Percentiles rank a stretch among this genome's conserved stretches.
These are phyloP conservation scores for Blennius ocellaris DNA, from an alignment of 2,113 vertebrate species.

Conservation along the genomic window DNA sequence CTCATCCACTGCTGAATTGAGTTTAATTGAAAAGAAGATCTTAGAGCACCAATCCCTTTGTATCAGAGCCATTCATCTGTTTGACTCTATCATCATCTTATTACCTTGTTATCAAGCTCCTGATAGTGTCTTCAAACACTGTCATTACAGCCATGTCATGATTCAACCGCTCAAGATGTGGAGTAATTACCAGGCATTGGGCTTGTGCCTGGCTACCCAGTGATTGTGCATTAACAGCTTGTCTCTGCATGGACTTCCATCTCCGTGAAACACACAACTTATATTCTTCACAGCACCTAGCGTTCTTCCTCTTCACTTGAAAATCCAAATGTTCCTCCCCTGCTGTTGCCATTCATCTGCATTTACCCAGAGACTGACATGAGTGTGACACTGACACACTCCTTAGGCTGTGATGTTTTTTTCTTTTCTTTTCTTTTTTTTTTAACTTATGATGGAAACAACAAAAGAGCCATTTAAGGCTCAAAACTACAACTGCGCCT, in stretches of 20 bases:
- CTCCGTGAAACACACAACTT: conserved; percentile 7
- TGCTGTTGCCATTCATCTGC: conserved; percentile 67
- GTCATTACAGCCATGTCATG: conserved; percentile 22
- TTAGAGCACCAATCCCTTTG: conserved; percentile 46
- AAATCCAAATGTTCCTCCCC: conserved; percentile 54
- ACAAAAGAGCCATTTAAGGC: conserved; percentile 65
- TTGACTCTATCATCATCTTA: conserved; percentile 54
- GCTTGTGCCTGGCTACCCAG: conserved; percentile 18
- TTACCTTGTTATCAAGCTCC: conserved; percentile 49
- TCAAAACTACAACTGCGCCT: conserved; percentile 60
- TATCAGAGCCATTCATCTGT: conserved; percentile 52
- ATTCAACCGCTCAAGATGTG: conserved; percentile 49
- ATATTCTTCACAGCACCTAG: conserved; percentile 36
- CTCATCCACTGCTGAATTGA: conserved; percentile 47
- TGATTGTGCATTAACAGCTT: conserved; percentile 32
- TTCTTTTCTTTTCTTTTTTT: conserved; percentile 24
- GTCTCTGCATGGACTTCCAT: conserved; percentile 11
- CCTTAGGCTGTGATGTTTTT: conserved; percentile 44
- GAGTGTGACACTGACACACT: conserved; percentile 68
- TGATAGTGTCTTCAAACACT: conserved; percentile 30
- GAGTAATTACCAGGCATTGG: conserved; percentile 47
- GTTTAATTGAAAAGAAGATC: conserved; percentile 64
- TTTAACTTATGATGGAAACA: conserved; percentile 62
- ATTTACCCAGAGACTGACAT: conserved; percentile 69
- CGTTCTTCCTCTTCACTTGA: conserved; percentile 20